Evolutionary conservation across 2,888 invertebrate species (phyloP), one percentile per base, ranked within the genome.

Genomic region (Ptilodon capucinus): DNA sequence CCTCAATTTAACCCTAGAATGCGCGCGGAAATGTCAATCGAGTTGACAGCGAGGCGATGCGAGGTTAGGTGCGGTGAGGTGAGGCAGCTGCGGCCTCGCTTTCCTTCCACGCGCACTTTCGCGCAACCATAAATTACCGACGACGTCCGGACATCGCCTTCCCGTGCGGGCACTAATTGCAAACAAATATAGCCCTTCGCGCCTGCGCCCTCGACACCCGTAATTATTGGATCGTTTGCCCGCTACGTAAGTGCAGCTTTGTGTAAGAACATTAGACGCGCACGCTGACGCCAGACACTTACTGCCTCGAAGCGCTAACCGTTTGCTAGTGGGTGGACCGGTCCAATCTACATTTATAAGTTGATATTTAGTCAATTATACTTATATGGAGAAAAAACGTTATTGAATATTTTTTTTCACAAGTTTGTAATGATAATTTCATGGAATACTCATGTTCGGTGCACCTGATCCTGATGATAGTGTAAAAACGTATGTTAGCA

Each of bases 141-240:
- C 60, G 71, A 71, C 71, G 74, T 66, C 66, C 76, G 71, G 76
- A 74, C 76, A 73, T 63, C 70, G 74, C 69, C 74, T 80, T 79
- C 75, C 81, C 77, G 76, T 79, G 75, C 79, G 78, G 74, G 80
- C 71, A 68, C 74, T 82, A 84, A 84, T 84, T 83, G 81, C 82
- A 71, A 76, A 77, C 85, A 84, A 85, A 85, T 83, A 84, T 80
- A 77, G 74, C 79, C 81, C 81, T 79, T 80, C 74, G 74, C 76
- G 75, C 79, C 73, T 71, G 68, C 72, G 62, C 43, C 61, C 67
- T 55, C 58, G 48, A 64, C 68, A 72, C 73, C 74, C 54, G 70
- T 72, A 79, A 84, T 82, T 83, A 79, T 63, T 68, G 59, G 65
- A 75, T 73, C 73, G 68, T 63, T 69, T 64, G 61, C 63, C 57